Percentiles rank a stretch among this genome's conserved stretches.
These are phyloP conservation scores for Pangasius krempfi DNA, from an alignment of 2,797 vertebrate genomes.

Conservation along the genomic window DNA sequence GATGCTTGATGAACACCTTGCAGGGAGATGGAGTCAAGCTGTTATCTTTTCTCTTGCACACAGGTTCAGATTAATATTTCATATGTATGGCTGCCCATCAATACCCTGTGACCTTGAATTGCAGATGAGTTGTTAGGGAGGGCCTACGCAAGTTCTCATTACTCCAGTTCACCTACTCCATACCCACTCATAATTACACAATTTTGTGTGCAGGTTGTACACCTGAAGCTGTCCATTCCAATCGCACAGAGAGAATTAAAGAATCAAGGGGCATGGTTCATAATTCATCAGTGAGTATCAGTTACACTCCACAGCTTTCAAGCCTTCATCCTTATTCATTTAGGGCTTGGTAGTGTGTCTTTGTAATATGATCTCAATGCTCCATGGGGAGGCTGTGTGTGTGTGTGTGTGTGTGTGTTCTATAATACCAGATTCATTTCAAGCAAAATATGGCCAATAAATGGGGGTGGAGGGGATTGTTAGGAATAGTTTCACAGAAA, in stretches of 20 bases:
- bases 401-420: background rate
- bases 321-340: slow-evolving; percentile 16
- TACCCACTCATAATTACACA: slow-evolving; percentile 4
- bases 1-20: slow-evolving; percentile 32
- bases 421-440: slow-evolving; percentile 24
- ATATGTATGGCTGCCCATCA: slow-evolving; percentile 36
- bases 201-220: slow-evolving; percentile 19
- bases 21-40: slow-evolving; percentile 37
- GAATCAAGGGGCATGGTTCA: slow-evolving; percentile 4
- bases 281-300: slow-evolving; percentile 31
- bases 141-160: slow-evolving; percentile 1
- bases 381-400: background rate
- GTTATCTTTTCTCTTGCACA: slow-evolving; percentile 25
- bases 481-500: background rate
- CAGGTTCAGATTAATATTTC: slow-evolving; percentile 51
- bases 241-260: slow-evolving; percentile 27
- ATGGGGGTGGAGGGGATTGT: slow-evolving; percentile 14
- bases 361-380: background rate
- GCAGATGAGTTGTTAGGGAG: slow-evolving; percentile 27
- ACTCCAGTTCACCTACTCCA: background rate
- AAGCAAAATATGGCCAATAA: slow-evolving; percentile 22
- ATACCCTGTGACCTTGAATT: slow-evolving; percentile 44
- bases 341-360: background rate
- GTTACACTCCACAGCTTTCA: background rate
- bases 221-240: slow-evolving; percentile 43